A percentile compares a stretch with the other conserved stretches of the same genome.
phyloP scores from a whole-genome alignment of 1,140 invertebrate genomes.

The Vanessa atalanta region DNA sequence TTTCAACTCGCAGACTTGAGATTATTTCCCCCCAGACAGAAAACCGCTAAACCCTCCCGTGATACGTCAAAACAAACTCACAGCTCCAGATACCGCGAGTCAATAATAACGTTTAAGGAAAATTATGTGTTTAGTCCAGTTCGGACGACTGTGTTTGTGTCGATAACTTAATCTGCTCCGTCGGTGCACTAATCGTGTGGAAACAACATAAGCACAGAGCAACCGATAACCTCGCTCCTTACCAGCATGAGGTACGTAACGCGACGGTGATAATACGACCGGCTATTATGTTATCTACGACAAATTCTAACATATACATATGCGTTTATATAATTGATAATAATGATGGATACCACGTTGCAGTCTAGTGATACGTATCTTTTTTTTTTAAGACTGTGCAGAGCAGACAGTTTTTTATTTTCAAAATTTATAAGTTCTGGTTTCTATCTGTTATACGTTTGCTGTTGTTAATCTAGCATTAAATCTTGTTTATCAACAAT shows the following conservation, averaged over 20 bases:
- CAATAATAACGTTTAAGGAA: slow-evolving; percentile 26
- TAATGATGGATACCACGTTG: slow-evolving; percentile 10
- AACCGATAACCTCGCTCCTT: slow-evolving; percentile 38
- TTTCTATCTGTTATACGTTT: too few relatives aligned
- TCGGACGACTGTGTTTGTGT: slow-evolving; percentile 13
- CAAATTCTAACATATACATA: slow-evolving; percentile 29
- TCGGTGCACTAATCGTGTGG: slow-evolving; percentile 21
- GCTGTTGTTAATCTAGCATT: background rate
- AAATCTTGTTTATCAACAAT: background rate
- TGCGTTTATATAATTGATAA: slow-evolving; percentile 29
- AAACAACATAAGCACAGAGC: slow-evolving; percentile 22
- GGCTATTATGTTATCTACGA: slow-evolving; percentile 35
- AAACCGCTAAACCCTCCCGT: background rate
- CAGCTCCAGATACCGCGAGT: slow-evolving; percentile 5
- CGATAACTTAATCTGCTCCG: slow-evolving; percentile 32
- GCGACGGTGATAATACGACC: slow-evolving; percentile 24
- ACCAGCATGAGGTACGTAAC: slow-evolving; percentile 31
- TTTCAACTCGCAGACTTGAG: slow-evolving; percentile 35
- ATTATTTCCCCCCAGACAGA: slow-evolving; percentile 40
- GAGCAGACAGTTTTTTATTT: background rate
- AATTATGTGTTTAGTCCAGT: slow-evolving; percentile 23
- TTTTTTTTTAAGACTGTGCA: background rate
- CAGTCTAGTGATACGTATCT: background rate
- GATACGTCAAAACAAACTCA: slow-evolving; percentile 1
- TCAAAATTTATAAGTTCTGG: too few relatives aligned